Evolutionary conservation across 2,113 vertebrate species (phyloP).

Genomic region (Pristiophorus japonicus): DNA sequence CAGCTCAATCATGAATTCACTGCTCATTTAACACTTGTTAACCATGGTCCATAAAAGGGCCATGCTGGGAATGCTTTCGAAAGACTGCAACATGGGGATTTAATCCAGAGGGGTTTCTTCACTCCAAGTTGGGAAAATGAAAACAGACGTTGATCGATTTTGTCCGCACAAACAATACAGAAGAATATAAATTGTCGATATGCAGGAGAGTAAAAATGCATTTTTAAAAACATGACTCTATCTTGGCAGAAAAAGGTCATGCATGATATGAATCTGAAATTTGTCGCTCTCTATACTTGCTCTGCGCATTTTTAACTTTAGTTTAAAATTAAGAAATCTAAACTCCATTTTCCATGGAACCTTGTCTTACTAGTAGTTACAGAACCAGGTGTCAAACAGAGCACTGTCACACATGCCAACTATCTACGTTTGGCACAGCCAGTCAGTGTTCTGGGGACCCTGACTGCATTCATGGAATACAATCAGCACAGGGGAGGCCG

Average conservation of each 20-base stretch:
- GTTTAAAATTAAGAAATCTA: neutral
- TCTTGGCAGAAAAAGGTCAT: neutral
- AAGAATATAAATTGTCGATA: neutral
- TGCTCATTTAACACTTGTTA: conserved; percentile 4
- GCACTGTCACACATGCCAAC: no score
- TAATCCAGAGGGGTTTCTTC: neutral
- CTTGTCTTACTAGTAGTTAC: neutral
- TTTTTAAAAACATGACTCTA: neutral
- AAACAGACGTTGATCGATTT: neutral
- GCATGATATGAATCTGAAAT: neutral
- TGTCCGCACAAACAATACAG: neutral
- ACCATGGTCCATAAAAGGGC: conserved; percentile 8
- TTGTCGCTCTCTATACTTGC: neutral
- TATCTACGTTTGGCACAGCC: no score
- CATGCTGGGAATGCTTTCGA: neutral
- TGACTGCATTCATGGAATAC: neutral
- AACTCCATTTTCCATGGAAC: neutral
- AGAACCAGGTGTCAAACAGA: no score
- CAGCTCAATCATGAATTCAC: conserved; percentile 26
- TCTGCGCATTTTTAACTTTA: neutral
- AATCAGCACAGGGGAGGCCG: no score
- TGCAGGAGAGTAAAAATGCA: neutral
- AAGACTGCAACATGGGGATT: neutral
- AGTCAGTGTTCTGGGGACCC: no score
- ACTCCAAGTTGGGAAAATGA: neutral